These are phyloP conservation scores for Saccopteryx bilineata DNA, from an alignment of 2,113 vertebrate species.

Conservation along the genomic window DNA sequence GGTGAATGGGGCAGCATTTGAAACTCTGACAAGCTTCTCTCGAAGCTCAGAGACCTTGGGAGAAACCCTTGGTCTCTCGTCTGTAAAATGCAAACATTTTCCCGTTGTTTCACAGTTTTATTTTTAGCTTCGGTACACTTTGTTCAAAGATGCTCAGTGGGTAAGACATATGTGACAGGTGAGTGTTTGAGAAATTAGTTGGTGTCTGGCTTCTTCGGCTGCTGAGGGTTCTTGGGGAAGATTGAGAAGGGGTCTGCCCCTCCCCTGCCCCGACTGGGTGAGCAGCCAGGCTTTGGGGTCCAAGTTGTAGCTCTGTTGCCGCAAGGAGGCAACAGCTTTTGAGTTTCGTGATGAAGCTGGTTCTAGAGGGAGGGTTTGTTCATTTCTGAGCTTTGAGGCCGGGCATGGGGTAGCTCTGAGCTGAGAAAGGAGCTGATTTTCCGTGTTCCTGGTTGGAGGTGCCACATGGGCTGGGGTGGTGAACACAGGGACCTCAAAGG, in stretches of 20 bases:
- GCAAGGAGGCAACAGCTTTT: background rate
- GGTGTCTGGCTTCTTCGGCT: background rate
- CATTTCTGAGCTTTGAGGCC: background rate
- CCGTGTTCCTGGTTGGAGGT: background rate
- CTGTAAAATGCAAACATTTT: background rate
- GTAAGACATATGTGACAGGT: background rate
- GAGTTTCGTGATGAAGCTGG: background rate
- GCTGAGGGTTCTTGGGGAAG: too few species aligned
- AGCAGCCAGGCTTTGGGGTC: background rate
- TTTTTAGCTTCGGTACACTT: background rate
- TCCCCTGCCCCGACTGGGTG: rapidly evolving
- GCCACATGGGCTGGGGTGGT: rapidly evolving
- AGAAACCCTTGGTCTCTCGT: background rate
- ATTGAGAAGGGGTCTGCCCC: too few species aligned
- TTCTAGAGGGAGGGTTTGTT: background rate
- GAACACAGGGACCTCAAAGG: background rate
- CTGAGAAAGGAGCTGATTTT: too few species aligned
- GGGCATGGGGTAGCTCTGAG: background rate
- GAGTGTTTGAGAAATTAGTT: background rate
- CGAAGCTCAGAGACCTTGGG: background rate
- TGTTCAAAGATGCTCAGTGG: background rate
- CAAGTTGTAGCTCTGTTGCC: background rate
- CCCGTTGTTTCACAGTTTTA: background rate
- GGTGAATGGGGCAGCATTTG: rapidly evolving
- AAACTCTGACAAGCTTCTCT: background rate